These are phyloP conservation scores for Phasia obesa DNA, from an alignment of 2,888 invertebrate species.

Conservation along the genomic window DNA sequence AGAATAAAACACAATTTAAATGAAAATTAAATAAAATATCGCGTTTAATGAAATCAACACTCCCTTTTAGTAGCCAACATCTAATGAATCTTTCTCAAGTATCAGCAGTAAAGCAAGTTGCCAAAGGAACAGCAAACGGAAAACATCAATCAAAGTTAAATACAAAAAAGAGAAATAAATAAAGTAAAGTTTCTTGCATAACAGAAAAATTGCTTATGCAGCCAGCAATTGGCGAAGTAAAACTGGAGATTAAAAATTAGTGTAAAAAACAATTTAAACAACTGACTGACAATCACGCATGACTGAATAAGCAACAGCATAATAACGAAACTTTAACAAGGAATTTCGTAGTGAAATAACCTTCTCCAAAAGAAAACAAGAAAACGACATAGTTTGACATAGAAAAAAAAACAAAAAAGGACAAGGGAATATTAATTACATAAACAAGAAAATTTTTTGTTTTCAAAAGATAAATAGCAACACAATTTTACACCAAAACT, in stretches of 20 bases:
- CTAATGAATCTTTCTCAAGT: constrained; percentile 46
- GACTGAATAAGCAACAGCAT: constrained; percentile 36
- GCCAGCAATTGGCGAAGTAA: constrained; percentile 8
- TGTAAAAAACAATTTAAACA: constrained; percentile 61
- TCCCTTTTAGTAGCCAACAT: constrained; percentile 14
- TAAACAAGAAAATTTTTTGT: not conserved
- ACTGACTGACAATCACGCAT: constrained; percentile 65
- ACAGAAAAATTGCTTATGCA: not conserved
- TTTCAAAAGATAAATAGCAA: not conserved
- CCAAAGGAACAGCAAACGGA: constrained; percentile 51
- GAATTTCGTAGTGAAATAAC: not conserved
- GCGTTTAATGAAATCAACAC: constrained; percentile 72
- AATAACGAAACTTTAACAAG: constrained; percentile 15
- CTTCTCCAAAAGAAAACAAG: not conserved
- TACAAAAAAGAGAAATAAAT: not conserved
- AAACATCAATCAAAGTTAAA: constrained; percentile 67
- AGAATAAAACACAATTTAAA: constrained; percentile 73
- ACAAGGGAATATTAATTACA: not conserved
- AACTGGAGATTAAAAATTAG: constrained; percentile 47
- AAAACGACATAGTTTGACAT: constrained; percentile 22
- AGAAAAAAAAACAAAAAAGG: not conserved
- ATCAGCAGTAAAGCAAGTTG: constrained; percentile 36
- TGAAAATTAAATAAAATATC: constrained; percentile 79
- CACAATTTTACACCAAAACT: not conserved
- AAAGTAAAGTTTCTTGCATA: constrained; percentile 12